A percentile compares a stretch with the other conserved stretches of the same genome.
These are phyloP conservation scores for Miniopterus natalensis DNA, from an alignment of 2,113 vertebrate species.

Conservation along the genomic window DNA sequence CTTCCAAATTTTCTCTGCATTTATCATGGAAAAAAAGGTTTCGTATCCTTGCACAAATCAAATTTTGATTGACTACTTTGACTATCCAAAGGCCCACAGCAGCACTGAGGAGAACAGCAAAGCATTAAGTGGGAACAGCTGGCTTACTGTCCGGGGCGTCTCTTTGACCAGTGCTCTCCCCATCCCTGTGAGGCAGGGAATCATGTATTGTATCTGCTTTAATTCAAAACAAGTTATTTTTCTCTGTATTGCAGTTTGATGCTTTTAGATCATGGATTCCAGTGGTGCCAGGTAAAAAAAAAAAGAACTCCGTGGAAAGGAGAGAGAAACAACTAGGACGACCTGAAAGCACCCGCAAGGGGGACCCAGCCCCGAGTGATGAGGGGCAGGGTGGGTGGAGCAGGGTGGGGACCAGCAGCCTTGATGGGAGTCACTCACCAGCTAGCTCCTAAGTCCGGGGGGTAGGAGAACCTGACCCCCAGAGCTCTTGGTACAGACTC, in stretches of 20 bases:
- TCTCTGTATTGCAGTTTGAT: not conserved
- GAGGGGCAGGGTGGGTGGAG: not conserved
- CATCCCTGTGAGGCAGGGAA: not conserved
- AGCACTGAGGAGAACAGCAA: conserved; percentile 74
- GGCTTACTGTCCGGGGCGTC: not conserved
- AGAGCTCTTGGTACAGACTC: not conserved
- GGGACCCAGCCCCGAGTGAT: too few relatives aligned
- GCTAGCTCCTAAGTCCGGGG: too few relatives aligned
- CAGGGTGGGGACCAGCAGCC: not conserved
- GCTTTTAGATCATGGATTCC: not conserved
- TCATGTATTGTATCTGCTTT: not conserved
- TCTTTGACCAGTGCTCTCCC: not conserved
- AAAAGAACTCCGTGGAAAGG: not conserved
- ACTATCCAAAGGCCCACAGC: conserved; percentile 52
- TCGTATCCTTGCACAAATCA: conserved; percentile 66
- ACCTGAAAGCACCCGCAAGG: accelerated
- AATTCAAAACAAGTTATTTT: not conserved
- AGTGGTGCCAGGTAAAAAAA: not conserved
- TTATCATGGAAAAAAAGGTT: conserved; percentile 67
- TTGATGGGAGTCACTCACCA: not conserved
- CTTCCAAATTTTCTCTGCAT: conserved; percentile 47
- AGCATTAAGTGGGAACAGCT: not conserved
- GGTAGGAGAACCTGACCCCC: not conserved
- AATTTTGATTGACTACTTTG: conserved; percentile 73
- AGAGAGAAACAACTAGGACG: too few relatives aligned